These are phyloP conservation scores for Tympanoctomys barrerae DNA, from an alignment of 2,797 vertebrate genomes.

Conservation along the genomic window DNA sequence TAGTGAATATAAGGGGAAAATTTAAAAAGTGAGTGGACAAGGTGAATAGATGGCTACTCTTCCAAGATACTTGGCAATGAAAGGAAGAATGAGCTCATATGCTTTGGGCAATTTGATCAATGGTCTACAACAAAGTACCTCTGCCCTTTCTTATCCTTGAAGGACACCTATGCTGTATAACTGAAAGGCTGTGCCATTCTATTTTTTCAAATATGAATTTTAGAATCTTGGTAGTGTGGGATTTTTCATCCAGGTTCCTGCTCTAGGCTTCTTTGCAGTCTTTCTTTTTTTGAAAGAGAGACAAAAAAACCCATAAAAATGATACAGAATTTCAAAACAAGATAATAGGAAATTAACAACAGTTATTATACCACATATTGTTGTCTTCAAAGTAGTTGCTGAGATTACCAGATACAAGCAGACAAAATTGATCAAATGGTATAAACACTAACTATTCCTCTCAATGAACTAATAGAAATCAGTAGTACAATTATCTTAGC, in stretches of 20 bases:
- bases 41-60: conserved; percentile 8
- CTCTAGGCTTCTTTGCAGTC: not conserved
- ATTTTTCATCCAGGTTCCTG: conserved; percentile 47
- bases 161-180: not conserved
- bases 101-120: conserved; percentile 52
- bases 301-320: too few relatives aligned
- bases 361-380: too few relatives aligned
- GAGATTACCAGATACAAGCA: too few relatives aligned
- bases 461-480: too few relatives aligned
- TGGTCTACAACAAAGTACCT: conserved; percentile 19
- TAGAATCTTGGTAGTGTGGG: conserved; percentile 41
- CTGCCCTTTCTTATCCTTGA: conserved; percentile 2
- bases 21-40: conserved; percentile 58
- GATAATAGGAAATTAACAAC: too few relatives aligned
- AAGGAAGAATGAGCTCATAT: conserved; percentile 32
- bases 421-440: too few relatives aligned
- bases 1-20: conserved; percentile 10
- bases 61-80: conserved; percentile 60
- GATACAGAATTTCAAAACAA: too few relatives aligned
- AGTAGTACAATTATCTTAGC: too few relatives aligned
- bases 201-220: conserved; percentile 40
- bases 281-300: not conserved
- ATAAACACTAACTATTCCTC: too few relatives aligned
- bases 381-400: too few relatives aligned
- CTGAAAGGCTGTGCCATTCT: conserved; percentile 41